Evolutionary conservation across 2,888 invertebrate species (phyloP).

Genomic region (Drosophila nr. fundita): DNA sequence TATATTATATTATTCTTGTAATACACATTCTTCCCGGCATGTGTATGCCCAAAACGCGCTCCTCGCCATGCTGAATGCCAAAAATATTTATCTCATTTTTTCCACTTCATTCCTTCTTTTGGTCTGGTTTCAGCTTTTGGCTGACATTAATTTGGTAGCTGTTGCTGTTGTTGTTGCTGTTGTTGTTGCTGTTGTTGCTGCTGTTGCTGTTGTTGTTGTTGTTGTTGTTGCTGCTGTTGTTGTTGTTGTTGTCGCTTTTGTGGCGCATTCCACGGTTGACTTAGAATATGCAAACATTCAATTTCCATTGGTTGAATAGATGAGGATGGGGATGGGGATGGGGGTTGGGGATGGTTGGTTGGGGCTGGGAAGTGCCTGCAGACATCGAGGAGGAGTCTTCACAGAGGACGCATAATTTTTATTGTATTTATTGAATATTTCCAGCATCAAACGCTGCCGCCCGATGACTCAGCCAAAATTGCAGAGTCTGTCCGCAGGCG

Average conservation of each 20-base stretch:
- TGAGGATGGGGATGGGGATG: background rate
- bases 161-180: slow-evolving; percentile 4
- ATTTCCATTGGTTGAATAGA: slow-evolving; percentile 49
- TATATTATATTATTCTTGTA: background rate
- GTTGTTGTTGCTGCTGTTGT: background rate
- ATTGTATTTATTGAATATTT: slow-evolving; percentile 81
- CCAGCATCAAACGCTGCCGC: slow-evolving; percentile 62
- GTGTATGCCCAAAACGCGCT: background rate
- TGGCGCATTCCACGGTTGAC: slow-evolving; percentile 71
- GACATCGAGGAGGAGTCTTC: background rate
- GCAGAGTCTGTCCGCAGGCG: slow-evolving; percentile 7
- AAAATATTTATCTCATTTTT: slow-evolving; percentile 12
- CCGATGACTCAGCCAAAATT: slow-evolving; percentile 69
- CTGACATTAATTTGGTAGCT: slow-evolving; percentile 19
- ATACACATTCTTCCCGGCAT: background rate
- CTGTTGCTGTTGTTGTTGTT: slow-evolving; percentile 12
- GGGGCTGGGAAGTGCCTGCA: background rate
- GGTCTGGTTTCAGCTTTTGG: background rate
- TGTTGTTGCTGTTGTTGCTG: slow-evolving; percentile 9
- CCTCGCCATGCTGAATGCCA: slow-evolving; percentile 13
- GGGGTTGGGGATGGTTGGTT: no score
- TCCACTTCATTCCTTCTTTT: background rate
- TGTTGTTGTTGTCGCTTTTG: slow-evolving; percentile 27
- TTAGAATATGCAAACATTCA: slow-evolving; percentile 79
- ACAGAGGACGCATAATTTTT: slow-evolving; percentile 63